Evolutionary conservation across 2,888 invertebrate genomes (phyloP), one percentile per base, ranked within the genome.

Genomic region (Andrena chrysosceles): DNA sequence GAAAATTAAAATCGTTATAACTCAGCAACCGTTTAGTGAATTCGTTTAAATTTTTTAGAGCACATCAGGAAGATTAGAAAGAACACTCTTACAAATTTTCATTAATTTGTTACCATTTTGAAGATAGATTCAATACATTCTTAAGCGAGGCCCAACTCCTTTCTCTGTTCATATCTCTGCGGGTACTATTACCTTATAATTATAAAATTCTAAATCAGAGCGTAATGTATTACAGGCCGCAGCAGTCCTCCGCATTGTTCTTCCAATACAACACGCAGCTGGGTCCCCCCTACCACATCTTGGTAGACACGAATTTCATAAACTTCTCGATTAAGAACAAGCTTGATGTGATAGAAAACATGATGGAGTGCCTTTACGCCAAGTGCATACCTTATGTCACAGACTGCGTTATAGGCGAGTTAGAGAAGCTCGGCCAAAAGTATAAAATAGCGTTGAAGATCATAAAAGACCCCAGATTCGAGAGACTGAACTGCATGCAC

Each of bases 301-400:
- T 99, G 20, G 93, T 99, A 4, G 99, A 99, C 93, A 99, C 99
- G 2, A 99, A 99, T 95, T 99, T 99, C 92, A 97, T 99, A 8
- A 99, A 99, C 93, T 99, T 99, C 92, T 98, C 99, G 6, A 98
- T 99, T 56, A 99, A 99, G 94, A 99, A 98, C 93, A 99, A 99
- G 95, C 95, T 99, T 85, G 99, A 99, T 92, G 97, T 99, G 54
- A 96, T 99, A 74, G 97, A 99, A 91, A 98, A 97, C 86, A 99
- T 99, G 98, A 99, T 99, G 99, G 99, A 99, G 91, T 99, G 99
- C 94, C 95, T 99, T 6, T 99, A 99, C 94, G 99, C 99, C 0
- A 99, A 99, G 95, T 99, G 99, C 93, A 98, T 98, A 90, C 99
- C 99, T 0, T 99, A 99, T 91, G 97, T 99, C 79, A 99, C 99